Evolutionary conservation across 2,888 invertebrate species (phyloP).

Genomic region (Oscheius sp.): DNA sequence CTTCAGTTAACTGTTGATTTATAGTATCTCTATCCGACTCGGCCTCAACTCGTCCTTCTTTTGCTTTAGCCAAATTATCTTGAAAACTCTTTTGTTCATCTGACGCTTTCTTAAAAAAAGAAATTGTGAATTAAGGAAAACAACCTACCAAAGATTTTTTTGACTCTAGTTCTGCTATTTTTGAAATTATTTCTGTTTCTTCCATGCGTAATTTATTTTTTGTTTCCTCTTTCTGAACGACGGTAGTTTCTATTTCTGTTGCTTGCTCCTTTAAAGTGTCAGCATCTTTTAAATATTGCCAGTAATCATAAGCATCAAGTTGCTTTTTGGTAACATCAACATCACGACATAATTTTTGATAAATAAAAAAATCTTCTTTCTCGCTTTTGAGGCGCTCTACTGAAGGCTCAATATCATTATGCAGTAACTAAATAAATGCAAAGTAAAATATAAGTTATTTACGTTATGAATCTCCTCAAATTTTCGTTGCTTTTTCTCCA

Average conservation of each 20-base stretch:
- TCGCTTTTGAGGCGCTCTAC: conserved; percentile 86
- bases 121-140: neutral
- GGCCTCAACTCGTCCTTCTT: conserved; percentile 26
- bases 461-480: conserved; percentile 79
- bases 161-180: conserved; percentile 32
- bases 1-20: neutral
- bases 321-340: conserved; percentile 11
- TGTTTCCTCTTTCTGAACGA: neutral
- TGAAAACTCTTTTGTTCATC: conserved; percentile 32
- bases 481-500: conserved; percentile 91
- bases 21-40: conserved; percentile 34
- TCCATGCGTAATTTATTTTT: conserved; percentile 47
- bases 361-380: conserved; percentile 76
- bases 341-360: conserved; percentile 18
- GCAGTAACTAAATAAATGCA: conserved; percentile 72
- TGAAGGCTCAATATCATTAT: conserved; percentile 89
- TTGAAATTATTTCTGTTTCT: conserved; percentile 28
- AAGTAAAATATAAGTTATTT: neutral
- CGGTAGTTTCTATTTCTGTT: neutral
- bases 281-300: neutral
- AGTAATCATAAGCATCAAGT: conserved; percentile 22
- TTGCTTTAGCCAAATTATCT: conserved; percentile 15
- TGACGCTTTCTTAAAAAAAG: conserved; percentile 32
- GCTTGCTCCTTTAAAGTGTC: neutral
- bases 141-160: conserved; percentile 6